Evolutionary conservation across 2,797 vertebrate species (phyloP), one percentile per base, ranked within the genome.

Genomic region (Euphonia xanthogaster): DNA sequence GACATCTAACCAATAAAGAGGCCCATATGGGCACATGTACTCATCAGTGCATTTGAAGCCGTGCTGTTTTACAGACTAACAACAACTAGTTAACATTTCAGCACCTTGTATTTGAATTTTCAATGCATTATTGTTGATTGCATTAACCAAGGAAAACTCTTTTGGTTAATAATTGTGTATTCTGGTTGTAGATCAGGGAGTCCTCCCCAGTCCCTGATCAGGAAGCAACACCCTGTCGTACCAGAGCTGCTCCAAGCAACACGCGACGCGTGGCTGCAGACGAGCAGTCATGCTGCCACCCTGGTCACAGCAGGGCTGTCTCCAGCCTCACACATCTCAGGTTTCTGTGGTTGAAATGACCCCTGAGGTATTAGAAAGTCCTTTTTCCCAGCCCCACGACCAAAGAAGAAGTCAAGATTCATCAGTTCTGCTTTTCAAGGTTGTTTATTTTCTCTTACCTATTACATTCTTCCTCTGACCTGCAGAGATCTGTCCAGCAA

Each of bases 221-320:
- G 21, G 21, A 54, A 4, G 9, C 1, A 1, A 18, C 47, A 83
- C 15, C 7, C 9, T 67, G 10, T 66, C 47, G 28, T 28, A 63
- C 24, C 48, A 74, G 37, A 63, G n/a, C 25, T 17, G 28, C 51
- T 70, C 23, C 65, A 33, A 23, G 47, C 0, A 0, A 17, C 30
- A 6, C 1, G 0, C 42, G 28, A 5, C 6, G 0, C 7, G 7
- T 42, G 35, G 24, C 27, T 73, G 70, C 53, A 73, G 65, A 33
- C 0, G 2, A 61, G 40, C 35, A 33, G 37, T 5, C 0, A 0
- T n/a, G 15, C 55, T 58, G 44, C 28, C 65, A 47, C 5, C 22
- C 11, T 3, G 1, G 4, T 16, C 5, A 2, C 70, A 33, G 24
- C 16, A 40, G 4, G 22, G 14, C 28, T 63, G 40, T 77, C 55